Evolutionary conservation across 2,113 vertebrate genomes (phyloP), one percentile per base, ranked within the genome.

Genomic region (Dipodomys ordii): DNA sequence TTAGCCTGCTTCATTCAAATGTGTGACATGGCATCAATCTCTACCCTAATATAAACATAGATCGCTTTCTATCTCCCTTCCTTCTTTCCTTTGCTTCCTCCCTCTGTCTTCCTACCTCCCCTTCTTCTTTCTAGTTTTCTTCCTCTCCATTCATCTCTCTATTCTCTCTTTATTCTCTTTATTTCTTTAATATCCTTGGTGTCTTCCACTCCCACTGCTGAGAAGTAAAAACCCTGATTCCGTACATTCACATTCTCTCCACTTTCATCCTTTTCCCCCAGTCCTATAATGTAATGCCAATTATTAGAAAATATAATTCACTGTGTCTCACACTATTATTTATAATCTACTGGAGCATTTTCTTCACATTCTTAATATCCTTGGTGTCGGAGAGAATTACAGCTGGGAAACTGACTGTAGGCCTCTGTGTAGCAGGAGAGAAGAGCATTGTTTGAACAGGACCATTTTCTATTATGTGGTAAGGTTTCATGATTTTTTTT

Each of bases 231-330:
- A 92, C 10, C 0, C 87, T 86, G 68, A 81, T 53, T 97, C 13
- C 8, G 77, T 35, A 64, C 16, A 68, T 80, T 44, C 46, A 81
- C 27, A 57, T 74, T 95, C 49, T 95, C 81, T 67, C 89, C 69
- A 88, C n/a, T 88, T 96, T 92, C 67, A 72, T 82, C 57, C 53
- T 77, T 76, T 2, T 4, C 5, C 57, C 78, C 60, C 18, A 0
- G 8, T 95, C 49, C 35, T 86, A 28, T 16, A 92, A 87, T 94
- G 12, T 92, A 94, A 97, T 93, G 11, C 2, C 10, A 95, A 20
- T 94, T 97, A 96, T 91, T 97, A 93, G 65, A 97, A 94, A 65
- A 92, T 81, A 67, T 62, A 93, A 96, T 95, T 97, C 77, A 90
- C 62, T 84, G 78, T 94, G 65, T 94, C 60, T 91, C 96, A 93